Conservation (phyloP, 2,888 invertebrate genomes). For the Pristionchus mayeri region DNA sequence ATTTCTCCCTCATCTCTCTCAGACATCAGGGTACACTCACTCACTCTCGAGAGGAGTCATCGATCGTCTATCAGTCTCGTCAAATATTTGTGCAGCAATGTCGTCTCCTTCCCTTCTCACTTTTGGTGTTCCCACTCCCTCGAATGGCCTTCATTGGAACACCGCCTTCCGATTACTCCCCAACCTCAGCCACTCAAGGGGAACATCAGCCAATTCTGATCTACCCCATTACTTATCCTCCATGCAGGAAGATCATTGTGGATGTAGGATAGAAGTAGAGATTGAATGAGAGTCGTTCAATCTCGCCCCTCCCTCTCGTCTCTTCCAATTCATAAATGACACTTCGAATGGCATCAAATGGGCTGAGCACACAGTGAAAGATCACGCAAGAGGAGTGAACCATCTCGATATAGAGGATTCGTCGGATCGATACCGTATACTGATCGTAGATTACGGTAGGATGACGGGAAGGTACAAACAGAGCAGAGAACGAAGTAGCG, state of each 20-base stretch:
- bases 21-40: conserved; percentile 3
- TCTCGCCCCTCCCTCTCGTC: background rate
- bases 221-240: background rate
- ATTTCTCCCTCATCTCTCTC: background rate
- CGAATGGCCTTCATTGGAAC: too few relatives aligned
- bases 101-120: background rate
- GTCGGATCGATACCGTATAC: background rate
- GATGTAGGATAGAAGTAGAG: background rate
- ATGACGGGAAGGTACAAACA: background rate
- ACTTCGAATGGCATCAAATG: conserved; percentile 34
- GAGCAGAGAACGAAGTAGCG: too few relatives aligned
- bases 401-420: too few relatives aligned
- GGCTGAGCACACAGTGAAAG: conserved; percentile 13
- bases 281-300: background rate
- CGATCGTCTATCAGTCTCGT: conserved; percentile 4
- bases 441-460: background rate
- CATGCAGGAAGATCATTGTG: background rate
- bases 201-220: background rate
- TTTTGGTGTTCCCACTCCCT: background rate
- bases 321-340: conserved; percentile 27
- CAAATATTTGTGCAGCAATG: conserved; percentile 20
- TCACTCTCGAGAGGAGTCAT: background rate
- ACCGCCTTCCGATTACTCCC: background rate
- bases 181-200: background rate
- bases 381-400: background rate